These are phyloP conservation scores for Leucophora obtusa DNA, from an alignment of 2,888 invertebrate genomes.

Conservation along the genomic window DNA sequence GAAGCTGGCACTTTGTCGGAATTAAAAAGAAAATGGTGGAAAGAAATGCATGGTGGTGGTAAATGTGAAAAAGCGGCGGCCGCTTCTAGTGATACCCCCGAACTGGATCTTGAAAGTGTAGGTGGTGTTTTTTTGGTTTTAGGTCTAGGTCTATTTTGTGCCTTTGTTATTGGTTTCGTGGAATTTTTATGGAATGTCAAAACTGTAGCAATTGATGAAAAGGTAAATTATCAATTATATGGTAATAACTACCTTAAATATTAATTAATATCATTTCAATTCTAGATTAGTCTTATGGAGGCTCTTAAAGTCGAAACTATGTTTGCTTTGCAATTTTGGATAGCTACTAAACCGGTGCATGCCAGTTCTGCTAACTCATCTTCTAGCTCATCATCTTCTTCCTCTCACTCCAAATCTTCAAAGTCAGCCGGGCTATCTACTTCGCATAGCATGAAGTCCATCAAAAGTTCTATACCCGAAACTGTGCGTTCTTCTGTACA, in stretches of 20 bases:
- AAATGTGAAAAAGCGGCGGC: conserved; percentile 70
- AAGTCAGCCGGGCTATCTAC: conserved; percentile 71
- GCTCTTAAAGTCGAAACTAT: conserved; percentile 85
- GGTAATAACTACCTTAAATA: background rate
- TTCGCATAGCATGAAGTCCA: conserved; percentile 69
- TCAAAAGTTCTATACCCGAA: conserved; percentile 69
- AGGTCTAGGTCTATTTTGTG: conserved; percentile 84
- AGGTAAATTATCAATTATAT: conserved; percentile 79
- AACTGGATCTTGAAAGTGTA: conserved; percentile 82
- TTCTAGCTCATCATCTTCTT: conserved; percentile 61
- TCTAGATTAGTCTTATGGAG: conserved; percentile 84
- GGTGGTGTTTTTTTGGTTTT: conserved; percentile 95
- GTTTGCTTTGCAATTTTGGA: conserved; percentile 86
- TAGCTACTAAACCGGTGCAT: conserved; percentile 85
- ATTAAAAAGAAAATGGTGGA: conserved; percentile 96
- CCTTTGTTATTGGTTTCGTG: conserved; percentile 86
- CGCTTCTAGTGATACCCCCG: conserved; percentile 73
- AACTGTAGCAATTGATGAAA: conserved; percentile 87
- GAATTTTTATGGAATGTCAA: conserved; percentile 93
- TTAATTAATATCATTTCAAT: background rate
- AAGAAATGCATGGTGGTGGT: conserved; percentile 81
- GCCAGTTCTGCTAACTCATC: conserved; percentile 70
- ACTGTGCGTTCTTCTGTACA: conserved; percentile 71
- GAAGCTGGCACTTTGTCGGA: conserved; percentile 89
- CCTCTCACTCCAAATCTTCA: conserved; percentile 68